Evolutionary conservation across 2,797 vertebrate species (phyloP), one percentile per base, ranked within the genome.

Genomic region (Pseudomugil gertrudae): DNA sequence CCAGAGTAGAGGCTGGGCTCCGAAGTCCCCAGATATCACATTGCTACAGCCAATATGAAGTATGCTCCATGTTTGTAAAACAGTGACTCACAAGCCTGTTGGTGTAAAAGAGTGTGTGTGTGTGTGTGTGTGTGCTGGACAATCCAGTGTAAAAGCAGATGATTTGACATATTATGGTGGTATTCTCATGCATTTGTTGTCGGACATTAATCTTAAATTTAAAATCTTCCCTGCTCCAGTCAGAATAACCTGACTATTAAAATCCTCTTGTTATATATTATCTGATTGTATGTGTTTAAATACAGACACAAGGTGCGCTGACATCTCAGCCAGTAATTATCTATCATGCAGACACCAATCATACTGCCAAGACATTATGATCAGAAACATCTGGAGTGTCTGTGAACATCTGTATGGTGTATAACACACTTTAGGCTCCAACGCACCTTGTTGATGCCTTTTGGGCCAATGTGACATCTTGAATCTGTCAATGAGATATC

Each of bases 21-120:
- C 13, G 56, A 63, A 70, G 62, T 60, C 23, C 59, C 43, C 24
- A 56, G 63, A 64, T 43, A 68, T 70, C 55, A 64, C 76, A 63
- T 60, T 24, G 64, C 48, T 33, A 58, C 50, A 45, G 57, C 50
- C 9, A 19, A 63, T 33, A 23, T 6, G 9, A 10, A 40, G 9
- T 51, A 47, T 8, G 3, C 66, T 56, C 27, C 15, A 14, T 51
- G 57, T 75, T 70, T 78, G 47, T 9, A 69, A 32, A 78, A 75
- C 68, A 56, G 10, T 23, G 29, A 53, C 27, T 72, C 19, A 47
- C 2, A 3, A 59, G 40, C 57, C 47, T 63, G 11, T 24, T 53
- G 43, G 29, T 71, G 50, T 24, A 32, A 36, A 40, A 26, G 24
- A 1, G 30, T n/a, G n/a, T n/a, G 21, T 11, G 32, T 32, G 32